phyloP scores from a whole-genome alignment of 2,888 invertebrate species.

The Sinelater perroti region DNA sequence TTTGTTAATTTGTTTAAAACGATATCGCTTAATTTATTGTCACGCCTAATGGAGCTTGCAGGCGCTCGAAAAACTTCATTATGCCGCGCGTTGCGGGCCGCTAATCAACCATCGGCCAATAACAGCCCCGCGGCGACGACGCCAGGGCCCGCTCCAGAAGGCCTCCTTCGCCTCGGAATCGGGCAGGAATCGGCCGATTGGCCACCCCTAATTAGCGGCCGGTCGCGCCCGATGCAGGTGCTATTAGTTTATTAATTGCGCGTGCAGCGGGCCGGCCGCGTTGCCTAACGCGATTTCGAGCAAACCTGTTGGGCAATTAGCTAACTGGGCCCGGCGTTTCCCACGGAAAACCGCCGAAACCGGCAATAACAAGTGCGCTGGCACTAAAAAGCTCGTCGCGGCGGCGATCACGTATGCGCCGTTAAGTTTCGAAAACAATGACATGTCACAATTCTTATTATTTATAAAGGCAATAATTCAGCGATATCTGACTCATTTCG shows the following conservation, averaged over 20 bases:
- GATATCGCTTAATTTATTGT: constrained; percentile 43
- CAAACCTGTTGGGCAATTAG: constrained; percentile 21
- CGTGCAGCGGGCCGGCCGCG: no score
- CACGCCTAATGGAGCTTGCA: constrained; percentile 40
- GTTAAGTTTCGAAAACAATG: constrained; percentile 27
- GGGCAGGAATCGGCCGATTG: no score
- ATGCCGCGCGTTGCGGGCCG: no score
- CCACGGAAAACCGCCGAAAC: constrained; percentile 29
- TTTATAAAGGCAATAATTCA: constrained; percentile 38
- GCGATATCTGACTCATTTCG: constrained; percentile 40
- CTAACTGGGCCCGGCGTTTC: constrained; percentile 26
- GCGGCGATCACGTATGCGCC: constrained; percentile 28
- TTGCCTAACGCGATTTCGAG: no score
- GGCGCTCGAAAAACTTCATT: constrained; percentile 26
- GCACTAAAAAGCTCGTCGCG: constrained; percentile 3
- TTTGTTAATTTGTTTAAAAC: constrained; percentile 50
- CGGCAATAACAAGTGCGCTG: constrained; percentile 19
- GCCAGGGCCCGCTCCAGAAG: no score
- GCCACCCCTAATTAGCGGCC: no score
- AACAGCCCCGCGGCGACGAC: no score
- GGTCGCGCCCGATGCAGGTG: no score
- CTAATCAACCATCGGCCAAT: constrained; percentile 32
- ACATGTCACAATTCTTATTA: constrained; percentile 30
- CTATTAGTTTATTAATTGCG: no score
- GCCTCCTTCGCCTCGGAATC: no score